These are phyloP conservation scores for Candoia aspera DNA, from an alignment of 2,113 vertebrate genomes.

Conservation along the genomic window DNA sequence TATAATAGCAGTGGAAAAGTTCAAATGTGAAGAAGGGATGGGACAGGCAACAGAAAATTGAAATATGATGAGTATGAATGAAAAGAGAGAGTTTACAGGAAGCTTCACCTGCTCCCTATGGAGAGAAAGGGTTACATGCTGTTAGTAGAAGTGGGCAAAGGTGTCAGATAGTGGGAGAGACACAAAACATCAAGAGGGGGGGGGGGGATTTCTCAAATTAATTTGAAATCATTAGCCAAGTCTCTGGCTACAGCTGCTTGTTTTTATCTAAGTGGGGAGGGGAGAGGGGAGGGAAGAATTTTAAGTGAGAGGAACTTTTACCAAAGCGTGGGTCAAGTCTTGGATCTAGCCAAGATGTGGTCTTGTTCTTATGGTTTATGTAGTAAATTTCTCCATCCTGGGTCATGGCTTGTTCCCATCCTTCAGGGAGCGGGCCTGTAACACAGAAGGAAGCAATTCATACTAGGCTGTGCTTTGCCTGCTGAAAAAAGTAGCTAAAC, in stretches of 20 bases:
- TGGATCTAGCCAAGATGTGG: constrained; percentile 98
- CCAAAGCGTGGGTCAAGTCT: constrained; percentile 95
- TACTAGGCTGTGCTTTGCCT: constrained; percentile 69
- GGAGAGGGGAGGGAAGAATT: constrained; percentile 44
- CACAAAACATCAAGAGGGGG: not conserved
- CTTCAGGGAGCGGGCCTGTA: constrained; percentile 94
- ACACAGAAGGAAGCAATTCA: constrained; percentile 75
- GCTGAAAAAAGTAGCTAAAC: constrained; percentile 56
- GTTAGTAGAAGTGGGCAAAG: not conserved
- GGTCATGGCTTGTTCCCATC: constrained; percentile 98
- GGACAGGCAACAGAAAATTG: not conserved
- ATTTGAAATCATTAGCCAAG: not conserved
- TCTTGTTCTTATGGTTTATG: constrained; percentile 99
- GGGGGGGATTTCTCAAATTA: not conserved
- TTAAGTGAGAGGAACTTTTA: constrained; percentile 83
- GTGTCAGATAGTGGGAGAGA: not conserved
- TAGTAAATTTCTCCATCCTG: constrained; percentile 99
- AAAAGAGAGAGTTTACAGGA: not conserved
- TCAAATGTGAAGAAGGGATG: not conserved
- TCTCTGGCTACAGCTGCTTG: not conserved
- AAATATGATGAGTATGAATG: not conserved
- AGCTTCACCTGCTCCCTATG: not conserved
- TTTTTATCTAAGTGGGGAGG: not conserved
- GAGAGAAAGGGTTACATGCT: not conserved
- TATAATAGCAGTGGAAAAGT: not conserved